Base-by-base conservation (phyloP, 2,113 vertebrate species). In the Boulengeromyrus knoepffleri region DNA sequence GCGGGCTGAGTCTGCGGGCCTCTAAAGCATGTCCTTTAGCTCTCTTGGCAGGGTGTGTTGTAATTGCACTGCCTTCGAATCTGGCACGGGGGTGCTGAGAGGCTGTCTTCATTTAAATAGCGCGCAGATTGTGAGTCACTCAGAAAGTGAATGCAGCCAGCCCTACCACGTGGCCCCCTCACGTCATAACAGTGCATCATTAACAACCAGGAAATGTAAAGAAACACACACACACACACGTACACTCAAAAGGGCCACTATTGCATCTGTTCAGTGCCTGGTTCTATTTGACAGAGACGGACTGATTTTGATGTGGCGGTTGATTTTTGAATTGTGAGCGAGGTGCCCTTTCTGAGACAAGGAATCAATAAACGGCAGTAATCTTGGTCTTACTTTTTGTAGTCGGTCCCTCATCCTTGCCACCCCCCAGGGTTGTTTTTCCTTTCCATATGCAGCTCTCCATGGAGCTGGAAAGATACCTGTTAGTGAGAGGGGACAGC, bases 51-150 rank as follows among this genome's bases (percentile, higher is more conserved):
- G 58, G 46, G 7, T 84, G 88, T 83, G 50, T 42, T 53, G 70
- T 89, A 89, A 83, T 83, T 89, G 88, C 74, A 53, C 88, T 49
- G 49, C 88, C 88, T 83, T 89, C 47, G 53, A 89, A 83, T 80
- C 88, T 89, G 88, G 70, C 88, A 89, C 31, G 39, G 88, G n/a
- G 74, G 27, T 77, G 62, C 42, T 80, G 46, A 77, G 66, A 77
- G 39, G 62, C 58, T 24, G 10, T 53, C 70, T 89, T 89, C 66
- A 83, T 89, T 89, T 89, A 77, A 89, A 88, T 88, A 66, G 56
- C 39, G 3, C 39, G 56, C 85, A 53, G 85, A 66, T 88, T n/a
- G 87, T 88, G 87, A 88, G 47, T 88, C 53, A 45, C 87, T 62
- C 36, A 66, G 87, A 88, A 13, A 7, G 36, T 56, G 86, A 88